phyloP scores from a whole-genome alignment of 2,888 invertebrate species.

The Deilephila elpenor region DNA sequence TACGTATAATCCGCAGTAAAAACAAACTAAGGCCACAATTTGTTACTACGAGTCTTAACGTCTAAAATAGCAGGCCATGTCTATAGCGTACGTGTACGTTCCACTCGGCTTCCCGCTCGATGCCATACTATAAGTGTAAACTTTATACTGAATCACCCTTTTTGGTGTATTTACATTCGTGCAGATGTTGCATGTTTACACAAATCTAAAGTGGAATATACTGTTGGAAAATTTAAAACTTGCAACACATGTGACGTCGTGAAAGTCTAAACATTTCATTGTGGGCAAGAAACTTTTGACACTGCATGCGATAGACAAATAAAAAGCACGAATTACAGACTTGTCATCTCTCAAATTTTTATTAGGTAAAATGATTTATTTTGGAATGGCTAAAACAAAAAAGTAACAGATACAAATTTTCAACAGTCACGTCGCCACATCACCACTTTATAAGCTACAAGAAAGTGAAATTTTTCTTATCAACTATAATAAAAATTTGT shows the following conservation, averaged over 20 bases:
- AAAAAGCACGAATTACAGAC: not conserved
- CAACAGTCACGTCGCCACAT: slow-evolving; percentile 44
- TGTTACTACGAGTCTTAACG: slow-evolving; percentile 73
- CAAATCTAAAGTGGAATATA: slow-evolving; percentile 36
- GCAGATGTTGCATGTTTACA: slow-evolving; percentile 43
- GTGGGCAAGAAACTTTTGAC: slow-evolving; percentile 17
- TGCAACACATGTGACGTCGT: slow-evolving; percentile 44
- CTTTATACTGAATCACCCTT: slow-evolving; percentile 55
- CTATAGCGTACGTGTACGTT: slow-evolving; percentile 49
- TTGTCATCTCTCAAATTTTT: not conserved
- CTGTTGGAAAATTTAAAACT: slow-evolving; percentile 38
- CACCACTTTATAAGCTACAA: slow-evolving; percentile 40
- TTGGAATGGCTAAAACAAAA: not conserved
- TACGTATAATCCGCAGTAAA: slow-evolving; percentile 65
- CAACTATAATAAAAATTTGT: slow-evolving; percentile 77
- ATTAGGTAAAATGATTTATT: slow-evolving; percentile 1
- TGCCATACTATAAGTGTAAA: slow-evolving; percentile 42
- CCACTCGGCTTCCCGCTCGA: slow-evolving; percentile 46
- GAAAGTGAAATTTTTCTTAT: slow-evolving; percentile 67
- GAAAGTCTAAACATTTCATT: slow-evolving; percentile 31
- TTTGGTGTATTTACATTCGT: slow-evolving; percentile 64
- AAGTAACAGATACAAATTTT: not conserved
- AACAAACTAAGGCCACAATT: slow-evolving; percentile 79
- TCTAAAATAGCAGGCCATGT: slow-evolving; percentile 63
- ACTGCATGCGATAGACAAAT: not conserved